Conservation (phyloP, 1,140 invertebrate genomes). For the Helicoverpa armigera region DNA sequence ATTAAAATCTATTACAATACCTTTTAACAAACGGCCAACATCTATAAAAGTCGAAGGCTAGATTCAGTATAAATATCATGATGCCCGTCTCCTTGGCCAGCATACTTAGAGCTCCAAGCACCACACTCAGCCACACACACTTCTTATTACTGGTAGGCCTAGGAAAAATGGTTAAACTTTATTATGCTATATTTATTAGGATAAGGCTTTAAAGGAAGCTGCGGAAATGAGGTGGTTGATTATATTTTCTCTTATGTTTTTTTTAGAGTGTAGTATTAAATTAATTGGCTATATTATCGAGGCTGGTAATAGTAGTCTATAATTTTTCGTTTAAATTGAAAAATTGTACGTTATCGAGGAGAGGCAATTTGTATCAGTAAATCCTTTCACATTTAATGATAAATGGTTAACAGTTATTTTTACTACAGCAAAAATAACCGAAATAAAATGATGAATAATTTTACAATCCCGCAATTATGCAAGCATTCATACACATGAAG, state of each 20-base stretch:
- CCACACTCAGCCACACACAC: constrained; percentile 89
- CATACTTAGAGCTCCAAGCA: constrained; percentile 93
- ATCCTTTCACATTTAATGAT: no score
- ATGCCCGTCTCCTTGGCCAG: constrained; percentile 97
- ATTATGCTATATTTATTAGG: constrained; percentile 38
- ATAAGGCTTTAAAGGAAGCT: constrained; percentile 1
- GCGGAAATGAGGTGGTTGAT: constrained; percentile 32
- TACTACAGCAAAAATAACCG: no score
- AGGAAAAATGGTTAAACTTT: constrained; percentile 33
- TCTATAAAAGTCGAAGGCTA: constrained; percentile 91
- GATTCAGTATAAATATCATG: constrained; percentile 92
- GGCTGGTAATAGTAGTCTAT: no score
- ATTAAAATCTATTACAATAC: constrained; percentile 77
- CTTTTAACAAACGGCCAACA: constrained; percentile 90
- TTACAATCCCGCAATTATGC: no score
- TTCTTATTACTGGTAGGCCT: constrained; percentile 55
- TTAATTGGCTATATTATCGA: constrained; percentile 5
- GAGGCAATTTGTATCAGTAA: no score
- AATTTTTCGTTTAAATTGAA: no score
- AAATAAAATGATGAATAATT: no score
- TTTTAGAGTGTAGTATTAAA: constrained; percentile 21
- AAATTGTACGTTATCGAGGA: no score
- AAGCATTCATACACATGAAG: no score
- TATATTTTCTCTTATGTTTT: constrained; percentile 36
- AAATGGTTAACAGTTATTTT: no score